Evolutionary conservation across 1,140 invertebrate genomes (phyloP), one percentile per base, ranked within the genome.

Genomic region (Leptestheria dahalacensis): DNA sequence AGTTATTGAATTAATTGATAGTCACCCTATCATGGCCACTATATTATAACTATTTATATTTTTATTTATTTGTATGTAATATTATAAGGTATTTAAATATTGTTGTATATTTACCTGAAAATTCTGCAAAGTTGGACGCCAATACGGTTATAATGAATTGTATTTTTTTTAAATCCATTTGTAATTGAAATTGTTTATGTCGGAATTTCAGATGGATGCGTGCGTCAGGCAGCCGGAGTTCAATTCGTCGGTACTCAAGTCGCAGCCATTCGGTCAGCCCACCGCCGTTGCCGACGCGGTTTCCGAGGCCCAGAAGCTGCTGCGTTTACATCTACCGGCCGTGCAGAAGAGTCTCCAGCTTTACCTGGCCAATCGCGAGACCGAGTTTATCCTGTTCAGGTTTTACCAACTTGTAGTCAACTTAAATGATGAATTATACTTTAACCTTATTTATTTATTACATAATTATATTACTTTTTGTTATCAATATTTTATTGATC

Each of bases 281-380:
- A 71, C 75, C 59, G 72, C 72, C 57, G 33, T 76, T 3, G 68
- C 72, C 26, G 69, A 74, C 49, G 62, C 74, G 48, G 67, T 75
- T 12, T 65, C 71, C n/a, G 74, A 76, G 64, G 70, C 73, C 3
- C 71, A 77, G 64, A 78, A 83, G 49, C 73, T 80, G 46, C 84
- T 95, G 24, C 91, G 91, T 72, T 76, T 80, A 1, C 84, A 86
- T 63, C 74, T 95, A 24, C 83, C 88, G 0, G 76, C 76, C 2
- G 73, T 97, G 2, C 88, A 94, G 65, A 78, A 84, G 1, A 86
- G 85, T 4, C 92, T 97, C 90, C 84, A 91, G 64, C 75, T 97
- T 0, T 97, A 97, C 72, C 74, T 97, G 18, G 88, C 92, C n/a
- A 97, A 97, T 74, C 81, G 83, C 64, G 93, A 97, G 72, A 97